These are phyloP conservation scores for Parthenolecanium corni DNA, from an alignment of 2,888 invertebrate species.

Conservation along the genomic window DNA sequence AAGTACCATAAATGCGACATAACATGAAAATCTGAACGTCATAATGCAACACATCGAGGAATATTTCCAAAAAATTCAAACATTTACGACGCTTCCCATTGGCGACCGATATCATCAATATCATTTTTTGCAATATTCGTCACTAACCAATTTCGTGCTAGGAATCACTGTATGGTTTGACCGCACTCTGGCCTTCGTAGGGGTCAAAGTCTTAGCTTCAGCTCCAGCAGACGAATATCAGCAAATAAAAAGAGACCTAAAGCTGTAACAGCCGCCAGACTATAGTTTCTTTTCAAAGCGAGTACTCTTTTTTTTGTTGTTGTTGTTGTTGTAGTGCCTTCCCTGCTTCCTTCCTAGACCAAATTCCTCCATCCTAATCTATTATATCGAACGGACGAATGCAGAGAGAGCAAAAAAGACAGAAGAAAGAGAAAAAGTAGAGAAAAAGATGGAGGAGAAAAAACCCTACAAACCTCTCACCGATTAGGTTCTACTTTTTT, in stretches of 20 bases:
- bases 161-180: slow-evolving; percentile 21
- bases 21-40: no score
- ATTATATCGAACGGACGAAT: slow-evolving; percentile 11
- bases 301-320: not conserved
- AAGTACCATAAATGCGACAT: no score
- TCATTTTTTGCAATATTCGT: no score
- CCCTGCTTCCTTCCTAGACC: slow-evolving; percentile 11
- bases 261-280: slow-evolving; percentile 27
- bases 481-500: slow-evolving; percentile 26
- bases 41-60: no score
- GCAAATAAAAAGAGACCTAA: slow-evolving; percentile 26
- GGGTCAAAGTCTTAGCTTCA: slow-evolving; percentile 27
- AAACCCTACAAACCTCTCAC: slow-evolving; percentile 23
- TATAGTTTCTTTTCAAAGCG: slow-evolving; percentile 18
- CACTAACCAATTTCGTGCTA: not conserved
- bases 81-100: no score
- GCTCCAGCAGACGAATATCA: slow-evolving; percentile 22
- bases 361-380: slow-evolving; percentile 26
- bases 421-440: not conserved
- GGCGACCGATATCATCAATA: no score
- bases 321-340: not conserved
- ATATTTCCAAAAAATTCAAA: no score
- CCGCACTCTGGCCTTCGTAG: slow-evolving; percentile 26
- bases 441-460: not conserved
- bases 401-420: not conserved